phyloP scores from a whole-genome alignment of 2,113 vertebrate genomes.

The Felis chaus region DNA sequence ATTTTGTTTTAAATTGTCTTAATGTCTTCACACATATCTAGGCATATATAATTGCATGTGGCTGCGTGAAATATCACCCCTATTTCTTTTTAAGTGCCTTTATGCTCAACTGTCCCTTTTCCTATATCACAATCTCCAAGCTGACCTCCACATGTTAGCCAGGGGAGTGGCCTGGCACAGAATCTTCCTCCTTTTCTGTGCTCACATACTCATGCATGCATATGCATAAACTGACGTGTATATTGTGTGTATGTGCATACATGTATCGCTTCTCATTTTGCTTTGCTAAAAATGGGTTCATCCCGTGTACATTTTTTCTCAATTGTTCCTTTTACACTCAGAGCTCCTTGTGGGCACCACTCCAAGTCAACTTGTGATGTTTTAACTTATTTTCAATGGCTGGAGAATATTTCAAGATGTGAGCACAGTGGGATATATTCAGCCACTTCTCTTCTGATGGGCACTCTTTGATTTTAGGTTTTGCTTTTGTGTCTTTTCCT shows the following conservation, averaged over 20 bases:
- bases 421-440: too few species aligned
- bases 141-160: too few species aligned
- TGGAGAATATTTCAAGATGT: not conserved
- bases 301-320: not conserved
- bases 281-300: not conserved
- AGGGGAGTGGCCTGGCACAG: not conserved
- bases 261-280: not conserved
- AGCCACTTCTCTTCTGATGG: not conserved
- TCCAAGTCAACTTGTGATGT: not conserved
- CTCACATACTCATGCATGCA: not conserved
- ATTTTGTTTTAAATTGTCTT: not conserved
- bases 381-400: not conserved
- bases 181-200: not conserved
- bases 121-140: not conserved
- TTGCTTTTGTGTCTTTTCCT: not conserved
- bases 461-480: not conserved
- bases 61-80: not conserved
- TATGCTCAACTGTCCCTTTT: not conserved
- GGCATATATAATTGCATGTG: not conserved
- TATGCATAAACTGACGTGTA: not conserved
- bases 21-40: not conserved
- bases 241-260: not conserved
- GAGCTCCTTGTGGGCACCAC: not conserved
- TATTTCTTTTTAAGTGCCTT: not conserved
- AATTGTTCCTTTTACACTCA: not conserved